Evolutionary conservation across 2,888 invertebrate genomes (phyloP).

Genomic region (Itoplectis maculator): DNA sequence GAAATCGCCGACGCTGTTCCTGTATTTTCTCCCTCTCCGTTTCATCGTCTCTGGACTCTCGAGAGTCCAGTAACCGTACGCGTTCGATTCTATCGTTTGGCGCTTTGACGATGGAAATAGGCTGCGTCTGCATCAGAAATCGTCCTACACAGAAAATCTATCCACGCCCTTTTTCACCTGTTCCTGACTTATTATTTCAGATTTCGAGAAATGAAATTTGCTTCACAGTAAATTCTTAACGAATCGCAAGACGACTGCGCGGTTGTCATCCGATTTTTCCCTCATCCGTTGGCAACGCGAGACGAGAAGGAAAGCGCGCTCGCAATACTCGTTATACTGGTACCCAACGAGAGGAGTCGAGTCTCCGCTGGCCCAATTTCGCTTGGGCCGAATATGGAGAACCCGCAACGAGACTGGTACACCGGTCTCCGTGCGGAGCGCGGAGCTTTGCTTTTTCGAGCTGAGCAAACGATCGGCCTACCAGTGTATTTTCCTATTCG

Average conservation of each 20-base stretch:
- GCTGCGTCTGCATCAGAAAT: not conserved
- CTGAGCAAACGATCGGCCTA: slow-evolving; percentile 5
- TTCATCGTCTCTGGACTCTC: slow-evolving; percentile 52
- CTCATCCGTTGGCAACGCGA: not conserved
- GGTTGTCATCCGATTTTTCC: not conserved
- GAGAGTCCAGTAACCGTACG: slow-evolving; percentile 47
- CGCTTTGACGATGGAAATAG: not conserved
- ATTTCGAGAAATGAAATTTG: no score
- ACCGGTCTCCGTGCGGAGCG: slow-evolving; percentile 54
- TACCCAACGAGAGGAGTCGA: slow-evolving; percentile 36
- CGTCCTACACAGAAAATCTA: not conserved
- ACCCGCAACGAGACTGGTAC: slow-evolving; percentile 45
- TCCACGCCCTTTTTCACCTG: not conserved
- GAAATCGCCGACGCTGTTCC: slow-evolving; percentile 57
- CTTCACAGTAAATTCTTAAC: no score
- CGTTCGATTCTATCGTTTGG: slow-evolving; percentile 17
- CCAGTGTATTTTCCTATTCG: slow-evolving; percentile 8
- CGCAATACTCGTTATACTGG: slow-evolving; percentile 33
- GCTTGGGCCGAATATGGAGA: slow-evolving; percentile 65
- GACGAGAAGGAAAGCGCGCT: slow-evolving; percentile 56
- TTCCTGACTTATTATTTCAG: no score
- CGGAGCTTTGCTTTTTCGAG: slow-evolving; percentile 47
- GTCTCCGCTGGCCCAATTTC: slow-evolving; percentile 63
- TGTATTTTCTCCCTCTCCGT: not conserved
- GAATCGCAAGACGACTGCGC: no score